Evolutionary conservation across 2,888 invertebrate genomes (phyloP).

Genomic region (Synergus umbraculus): DNA sequence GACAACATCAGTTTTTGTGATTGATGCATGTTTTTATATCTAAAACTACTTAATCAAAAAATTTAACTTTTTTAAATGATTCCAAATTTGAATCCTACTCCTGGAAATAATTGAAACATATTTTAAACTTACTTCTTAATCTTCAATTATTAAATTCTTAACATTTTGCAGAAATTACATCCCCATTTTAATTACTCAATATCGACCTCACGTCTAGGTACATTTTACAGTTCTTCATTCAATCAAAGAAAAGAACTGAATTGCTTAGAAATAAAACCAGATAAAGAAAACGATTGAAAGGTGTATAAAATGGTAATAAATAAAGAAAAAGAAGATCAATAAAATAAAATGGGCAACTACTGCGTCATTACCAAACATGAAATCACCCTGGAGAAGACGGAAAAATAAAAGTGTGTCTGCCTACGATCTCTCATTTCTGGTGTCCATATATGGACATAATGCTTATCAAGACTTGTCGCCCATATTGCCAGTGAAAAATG

Average conservation of each 20-base stretch:
- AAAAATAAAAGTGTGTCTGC: conserved; percentile 36
- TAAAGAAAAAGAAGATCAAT: neutral
- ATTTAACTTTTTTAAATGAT: neutral
- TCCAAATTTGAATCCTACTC: neutral
- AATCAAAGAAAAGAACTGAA: neutral
- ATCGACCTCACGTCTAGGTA: neutral
- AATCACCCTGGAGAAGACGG: conserved; percentile 30
- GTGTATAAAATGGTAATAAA: neutral
- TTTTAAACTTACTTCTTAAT: neutral
- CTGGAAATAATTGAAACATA: neutral
- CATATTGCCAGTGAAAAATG: neutral
- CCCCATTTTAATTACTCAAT: neutral
- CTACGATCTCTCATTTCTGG: conserved; percentile 60
- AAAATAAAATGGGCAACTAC: neutral
- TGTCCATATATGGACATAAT: conserved; percentile 62
- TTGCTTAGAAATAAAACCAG: neutral
- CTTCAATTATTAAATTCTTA: neutral
- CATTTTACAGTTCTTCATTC: neutral
- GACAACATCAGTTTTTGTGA: neutral
- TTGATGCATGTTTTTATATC: neutral
- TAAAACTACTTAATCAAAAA: neutral
- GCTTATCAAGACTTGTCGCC: conserved; percentile 49
- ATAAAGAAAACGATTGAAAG: neutral
- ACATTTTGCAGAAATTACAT: neutral
- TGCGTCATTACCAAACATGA: neutral